Evolutionary conservation across 2,113 vertebrate genomes (phyloP).

Genomic region (Eleginops maclovinus): DNA sequence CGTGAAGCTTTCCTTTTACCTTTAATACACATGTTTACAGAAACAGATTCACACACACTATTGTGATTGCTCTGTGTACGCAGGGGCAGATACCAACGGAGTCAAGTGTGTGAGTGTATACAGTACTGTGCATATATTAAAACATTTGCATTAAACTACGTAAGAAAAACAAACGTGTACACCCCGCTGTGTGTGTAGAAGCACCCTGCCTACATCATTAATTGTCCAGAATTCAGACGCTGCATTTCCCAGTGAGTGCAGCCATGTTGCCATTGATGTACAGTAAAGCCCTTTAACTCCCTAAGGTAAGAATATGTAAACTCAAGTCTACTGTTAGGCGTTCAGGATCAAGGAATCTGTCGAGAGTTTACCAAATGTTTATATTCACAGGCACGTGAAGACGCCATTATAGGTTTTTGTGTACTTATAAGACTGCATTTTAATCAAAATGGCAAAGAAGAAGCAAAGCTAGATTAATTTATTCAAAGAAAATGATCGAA

Average conservation of each 20-base stretch:
- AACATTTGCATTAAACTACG: too few relatives aligned
- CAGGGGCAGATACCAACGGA: not conserved
- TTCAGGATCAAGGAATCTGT: not conserved
- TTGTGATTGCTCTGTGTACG: not conserved
- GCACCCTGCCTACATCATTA: slow-evolving; percentile 41
- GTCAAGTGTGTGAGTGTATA: not conserved
- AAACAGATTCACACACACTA: not conserved
- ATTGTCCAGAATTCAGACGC: slow-evolving; percentile 41
- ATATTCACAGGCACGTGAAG: slow-evolving; percentile 1
- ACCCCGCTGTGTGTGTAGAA: slow-evolving; percentile 16
- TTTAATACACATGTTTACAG: not conserved
- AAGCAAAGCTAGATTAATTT: not conserved
- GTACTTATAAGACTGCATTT: not conserved
- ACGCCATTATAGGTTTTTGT: not conserved
- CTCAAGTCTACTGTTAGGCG: not conserved
- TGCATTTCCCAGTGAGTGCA: slow-evolving; percentile 6
- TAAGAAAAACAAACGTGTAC: too few relatives aligned
- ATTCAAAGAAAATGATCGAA: not conserved
- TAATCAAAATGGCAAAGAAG: not conserved
- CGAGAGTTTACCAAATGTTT: not conserved
- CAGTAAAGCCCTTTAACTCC: slow-evolving; percentile 2
- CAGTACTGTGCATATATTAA: not conserved
- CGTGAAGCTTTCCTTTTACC: not conserved
- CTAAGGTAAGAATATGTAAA: not conserved
- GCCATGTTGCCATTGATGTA: not conserved